Base-by-base conservation (phyloP, 2,113 vertebrate species). In the Electrona antarctica region DNA sequence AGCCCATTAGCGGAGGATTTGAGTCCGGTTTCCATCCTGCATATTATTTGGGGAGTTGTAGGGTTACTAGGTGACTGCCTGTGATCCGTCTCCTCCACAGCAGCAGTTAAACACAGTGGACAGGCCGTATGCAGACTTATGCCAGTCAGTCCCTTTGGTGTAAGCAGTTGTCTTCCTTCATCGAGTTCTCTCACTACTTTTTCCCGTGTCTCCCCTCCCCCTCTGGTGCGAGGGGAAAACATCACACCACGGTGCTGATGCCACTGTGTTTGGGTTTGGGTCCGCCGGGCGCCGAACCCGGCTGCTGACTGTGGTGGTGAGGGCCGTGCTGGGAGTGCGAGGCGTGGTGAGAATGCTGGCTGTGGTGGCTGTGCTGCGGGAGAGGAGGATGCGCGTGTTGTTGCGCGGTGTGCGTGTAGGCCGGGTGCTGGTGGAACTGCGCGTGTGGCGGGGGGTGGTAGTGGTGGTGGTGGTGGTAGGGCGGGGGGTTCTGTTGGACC, bases 221-320 rank as follows among this genome's bases (percentile, higher is more conserved):
- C 76, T 71, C 77, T 65, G 10, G 68, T 84, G 67, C 51, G 58
- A 10, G 33, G 67, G 82, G 71, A 41, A 41, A 41, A 3, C 71
- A 73, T 93, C 91, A 97, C 92, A 98, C 97, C 87, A 98, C 93
- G 77, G 97, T 98, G 94, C 97, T 99, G 93, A 99, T 97, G 86
- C 96, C 97, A 41, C 96, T 97, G 93, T 97, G 95, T 87, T 97
- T 99, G 87, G 93, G 90, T 93, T 98, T 98, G 86, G 93, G 87
- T 87, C 93, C 93, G 79, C 93, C 78, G 52, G 87, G 86, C 0
- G 83, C 81, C 29, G 90, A 62, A 88, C 55, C 93, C 0, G 91
- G 86, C 1, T 93, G 94, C 52, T 96, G 95, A 63, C 92, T 91
- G 1, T 97, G 96, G 89, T 95, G 95, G 71, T 89, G 91, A 3